Conservation (phyloP, 2,888 invertebrate genomes). For the Saturnia japonica region DNA sequence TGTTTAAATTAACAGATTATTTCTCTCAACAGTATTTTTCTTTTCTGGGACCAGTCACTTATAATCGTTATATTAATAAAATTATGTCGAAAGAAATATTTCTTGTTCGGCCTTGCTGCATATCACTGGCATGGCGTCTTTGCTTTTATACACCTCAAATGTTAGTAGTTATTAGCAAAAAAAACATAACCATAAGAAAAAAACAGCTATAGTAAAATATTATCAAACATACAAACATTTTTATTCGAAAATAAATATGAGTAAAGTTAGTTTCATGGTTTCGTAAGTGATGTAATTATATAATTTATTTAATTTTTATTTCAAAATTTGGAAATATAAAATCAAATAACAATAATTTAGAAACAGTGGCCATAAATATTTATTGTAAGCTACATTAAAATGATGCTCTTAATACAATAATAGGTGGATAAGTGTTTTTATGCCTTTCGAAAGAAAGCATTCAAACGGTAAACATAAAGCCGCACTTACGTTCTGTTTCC, state of each 20-base stretch:
- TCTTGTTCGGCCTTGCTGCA: too few species aligned
- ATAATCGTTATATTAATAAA: too few species aligned
- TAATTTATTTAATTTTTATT: not conserved
- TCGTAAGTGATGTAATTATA: not conserved
- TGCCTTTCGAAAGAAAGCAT: not conserved
- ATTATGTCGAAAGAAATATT: too few species aligned
- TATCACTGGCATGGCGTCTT: too few species aligned
- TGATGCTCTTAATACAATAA: too few species aligned
- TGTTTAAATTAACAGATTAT: too few species aligned
- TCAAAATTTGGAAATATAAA: not conserved
- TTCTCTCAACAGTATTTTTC: too few species aligned
- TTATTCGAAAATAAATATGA: not conserved
- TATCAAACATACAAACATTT: not conserved
- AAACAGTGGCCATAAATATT: not conserved
- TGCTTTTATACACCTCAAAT: too few species aligned
- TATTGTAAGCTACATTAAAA: not conserved
- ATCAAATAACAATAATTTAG: not conserved
- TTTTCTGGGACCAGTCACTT: too few species aligned
- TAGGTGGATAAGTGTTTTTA: not conserved
- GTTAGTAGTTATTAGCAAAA: not conserved
- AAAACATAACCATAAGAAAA: not conserved
- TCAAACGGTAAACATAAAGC: not conserved
- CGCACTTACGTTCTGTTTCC: conserved; percentile 22
- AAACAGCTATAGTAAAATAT: not conserved
- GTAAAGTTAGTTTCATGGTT: not conserved